Percentiles rank a stretch among this genome's conserved stretches.
phyloP scores from a whole-genome alignment of 2,888 invertebrate genomes.

The Gryllus longicercus region DNA sequence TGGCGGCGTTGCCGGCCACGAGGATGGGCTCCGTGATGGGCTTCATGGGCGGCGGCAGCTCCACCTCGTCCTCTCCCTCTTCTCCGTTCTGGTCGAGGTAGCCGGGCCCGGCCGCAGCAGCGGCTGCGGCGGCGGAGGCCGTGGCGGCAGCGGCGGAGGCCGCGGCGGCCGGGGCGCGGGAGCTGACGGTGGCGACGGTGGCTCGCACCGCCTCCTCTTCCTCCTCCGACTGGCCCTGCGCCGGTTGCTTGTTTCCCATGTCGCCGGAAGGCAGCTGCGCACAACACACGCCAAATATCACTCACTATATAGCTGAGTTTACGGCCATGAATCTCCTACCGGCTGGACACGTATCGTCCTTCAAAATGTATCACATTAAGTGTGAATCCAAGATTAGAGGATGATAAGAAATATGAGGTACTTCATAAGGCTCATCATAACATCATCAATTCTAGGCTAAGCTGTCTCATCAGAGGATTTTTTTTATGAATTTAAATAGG shows the following conservation, averaged over 20 bases:
- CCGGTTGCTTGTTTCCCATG: slow-evolving; percentile 54
- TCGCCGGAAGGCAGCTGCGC: slow-evolving; percentile 50
- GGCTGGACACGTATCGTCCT: too few relatives aligned
- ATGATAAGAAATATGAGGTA: too few relatives aligned
- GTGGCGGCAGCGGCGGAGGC: slow-evolving; percentile 41
- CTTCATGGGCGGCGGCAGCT: slow-evolving; percentile 93
- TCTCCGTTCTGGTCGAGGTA: slow-evolving; percentile 52
- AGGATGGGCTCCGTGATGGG: slow-evolving; percentile 74
- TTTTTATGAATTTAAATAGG: too few relatives aligned
- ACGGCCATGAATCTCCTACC: too few relatives aligned
- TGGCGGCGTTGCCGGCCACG: slow-evolving; percentile 47
- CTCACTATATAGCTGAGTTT: slow-evolving; percentile 25
- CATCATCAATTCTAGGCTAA: too few relatives aligned
- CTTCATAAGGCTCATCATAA: too few relatives aligned
- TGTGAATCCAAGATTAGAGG: too few relatives aligned
- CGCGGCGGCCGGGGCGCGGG: neutral
- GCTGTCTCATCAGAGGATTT: too few relatives aligned
- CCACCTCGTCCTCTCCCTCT: slow-evolving; percentile 72
- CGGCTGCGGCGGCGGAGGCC: slow-evolving; percentile 38
- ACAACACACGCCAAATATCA: slow-evolving; percentile 29
- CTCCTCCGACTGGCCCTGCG: slow-evolving; percentile 45
- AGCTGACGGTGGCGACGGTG: neutral
- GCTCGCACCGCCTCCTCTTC: slow-evolving; percentile 35
- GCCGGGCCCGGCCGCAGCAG: slow-evolving; percentile 41
- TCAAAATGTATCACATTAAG: neutral